A percentile compares a stretch with the other conserved stretches of the same genome.
Conservation (phyloP, 2,113 vertebrate species). For the Pituophis catenifer region DNA sequence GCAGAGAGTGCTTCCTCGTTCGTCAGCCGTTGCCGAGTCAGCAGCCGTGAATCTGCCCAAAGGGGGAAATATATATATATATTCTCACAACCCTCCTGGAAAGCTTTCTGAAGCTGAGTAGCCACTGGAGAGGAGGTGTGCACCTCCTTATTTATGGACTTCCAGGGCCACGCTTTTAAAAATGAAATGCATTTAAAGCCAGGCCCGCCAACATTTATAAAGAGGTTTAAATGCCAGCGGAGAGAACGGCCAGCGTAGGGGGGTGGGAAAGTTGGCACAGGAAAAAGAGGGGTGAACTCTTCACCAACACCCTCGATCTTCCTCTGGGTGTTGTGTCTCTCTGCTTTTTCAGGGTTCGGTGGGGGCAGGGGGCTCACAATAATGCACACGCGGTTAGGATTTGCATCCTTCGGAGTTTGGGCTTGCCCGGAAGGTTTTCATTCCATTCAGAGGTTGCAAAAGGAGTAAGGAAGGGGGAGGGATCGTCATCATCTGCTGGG, state of each 20-base stretch:
- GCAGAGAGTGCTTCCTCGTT: neutral
- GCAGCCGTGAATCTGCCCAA: neutral
- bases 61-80: neutral
- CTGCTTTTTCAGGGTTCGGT: neutral
- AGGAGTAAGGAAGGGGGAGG: accelerated
- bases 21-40: neutral
- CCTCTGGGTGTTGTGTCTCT: neutral
- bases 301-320: neutral
- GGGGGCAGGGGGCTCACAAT: neutral
- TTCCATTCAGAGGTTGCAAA: neutral
- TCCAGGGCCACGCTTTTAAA: neutral
- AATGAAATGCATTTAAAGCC: neutral
- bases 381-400: neutral
- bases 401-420: neutral
- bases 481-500: neutral
- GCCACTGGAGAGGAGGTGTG: neutral
- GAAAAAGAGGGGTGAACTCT: neutral
- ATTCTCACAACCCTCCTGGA: neutral
- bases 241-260: neutral
- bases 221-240: neutral
- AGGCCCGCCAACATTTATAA: neutral
- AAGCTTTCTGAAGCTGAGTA: neutral
- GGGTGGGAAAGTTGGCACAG: too few relatives aligned
- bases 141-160: neutral
- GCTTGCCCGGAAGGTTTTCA: neutral